phyloP scores from a whole-genome alignment of 2,113 vertebrate genomes.

The Gobiocypris rarus region DNA sequence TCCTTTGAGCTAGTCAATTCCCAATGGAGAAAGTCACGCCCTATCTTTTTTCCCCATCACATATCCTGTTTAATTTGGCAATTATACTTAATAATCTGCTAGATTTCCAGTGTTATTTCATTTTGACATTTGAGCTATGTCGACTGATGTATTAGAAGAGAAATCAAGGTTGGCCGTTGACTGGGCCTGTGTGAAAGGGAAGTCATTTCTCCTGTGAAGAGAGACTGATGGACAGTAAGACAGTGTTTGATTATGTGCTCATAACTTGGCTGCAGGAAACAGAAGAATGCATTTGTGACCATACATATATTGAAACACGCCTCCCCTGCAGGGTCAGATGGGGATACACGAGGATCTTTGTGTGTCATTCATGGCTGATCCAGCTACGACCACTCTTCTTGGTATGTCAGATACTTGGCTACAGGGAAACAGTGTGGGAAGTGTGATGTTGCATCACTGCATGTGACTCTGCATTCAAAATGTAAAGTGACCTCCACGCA shows the following conservation, averaged over 20 bases:
- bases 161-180: not conserved
- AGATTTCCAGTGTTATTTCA: too few species aligned
- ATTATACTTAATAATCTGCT: too few species aligned
- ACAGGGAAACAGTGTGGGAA: not conserved
- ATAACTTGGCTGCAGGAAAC: not conserved
- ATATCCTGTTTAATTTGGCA: not conserved
- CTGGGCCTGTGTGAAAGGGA: not conserved
- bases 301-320: not conserved
- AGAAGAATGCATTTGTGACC: not conserved
- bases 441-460: constrained; percentile 30
- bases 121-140: too few species aligned
- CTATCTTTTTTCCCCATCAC: not conserved
- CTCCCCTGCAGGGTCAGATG: not conserved
- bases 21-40: not conserved
- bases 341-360: constrained; percentile 14
- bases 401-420: not conserved
- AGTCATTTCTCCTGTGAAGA: not conserved
- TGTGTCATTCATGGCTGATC: not conserved
- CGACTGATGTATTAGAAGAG: not conserved
- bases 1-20: not conserved
- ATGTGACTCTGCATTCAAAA: constrained; percentile 36
- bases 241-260: not conserved
- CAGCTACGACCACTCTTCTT: constrained; percentile 15
- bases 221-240: not conserved
- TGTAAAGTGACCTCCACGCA: constrained; percentile 20